phyloP scores from a whole-genome alignment of 2,113 vertebrate genomes.

The Rana temporaria region DNA sequence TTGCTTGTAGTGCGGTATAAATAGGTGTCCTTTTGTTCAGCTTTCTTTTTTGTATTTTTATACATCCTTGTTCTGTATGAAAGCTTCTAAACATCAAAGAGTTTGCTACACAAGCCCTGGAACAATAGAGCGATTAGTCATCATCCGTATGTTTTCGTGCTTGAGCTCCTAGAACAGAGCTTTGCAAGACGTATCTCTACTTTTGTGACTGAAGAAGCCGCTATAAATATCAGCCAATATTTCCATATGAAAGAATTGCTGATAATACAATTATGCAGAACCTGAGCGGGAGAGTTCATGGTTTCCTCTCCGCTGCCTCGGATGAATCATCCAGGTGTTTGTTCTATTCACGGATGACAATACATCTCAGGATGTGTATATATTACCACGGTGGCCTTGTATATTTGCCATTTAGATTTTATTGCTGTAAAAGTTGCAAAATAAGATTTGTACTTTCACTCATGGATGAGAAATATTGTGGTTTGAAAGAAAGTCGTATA shows the following conservation, averaged over 20 bases:
- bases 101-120: background rate
- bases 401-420: background rate
- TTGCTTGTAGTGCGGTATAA: background rate
- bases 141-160: background rate
- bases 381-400: background rate
- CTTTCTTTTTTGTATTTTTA: background rate
- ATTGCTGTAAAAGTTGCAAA: background rate
- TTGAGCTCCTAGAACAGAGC: background rate
- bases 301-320: background rate
- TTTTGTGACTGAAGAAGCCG: slow-evolving; percentile 8
- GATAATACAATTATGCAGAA: background rate
- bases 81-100: slow-evolving; percentile 1
- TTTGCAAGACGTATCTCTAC: background rate
- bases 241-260: slow-evolving; percentile 11
- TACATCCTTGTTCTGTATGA: background rate
- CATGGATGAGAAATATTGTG: too few species aligned
- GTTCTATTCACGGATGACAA: slow-evolving; percentile 12
- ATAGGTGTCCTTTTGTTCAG: background rate
- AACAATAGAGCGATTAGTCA: background rate
- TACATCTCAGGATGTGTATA: background rate
- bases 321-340: slow-evolving; percentile 14
- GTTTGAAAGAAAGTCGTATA: too few species aligned
- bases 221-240: background rate
- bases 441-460: too few species aligned
- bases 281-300: background rate